Evolutionary conservation across 2,113 vertebrate species (phyloP).

Genomic region (Corvus hawaiiensis): DNA sequence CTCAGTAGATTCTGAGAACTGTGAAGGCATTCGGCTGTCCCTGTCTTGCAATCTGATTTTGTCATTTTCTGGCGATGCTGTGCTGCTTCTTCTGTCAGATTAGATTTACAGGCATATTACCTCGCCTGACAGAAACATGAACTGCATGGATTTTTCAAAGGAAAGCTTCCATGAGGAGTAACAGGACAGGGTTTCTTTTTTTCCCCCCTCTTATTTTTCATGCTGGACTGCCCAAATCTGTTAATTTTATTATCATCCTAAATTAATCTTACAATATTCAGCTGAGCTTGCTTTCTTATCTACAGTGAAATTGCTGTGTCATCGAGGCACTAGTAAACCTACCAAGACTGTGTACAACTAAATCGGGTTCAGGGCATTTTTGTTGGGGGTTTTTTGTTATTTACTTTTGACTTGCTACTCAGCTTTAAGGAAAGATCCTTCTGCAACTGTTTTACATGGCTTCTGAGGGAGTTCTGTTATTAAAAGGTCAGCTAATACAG

Average conservation of each 20-base stretch:
- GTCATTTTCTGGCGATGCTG: slow-evolving; percentile 36
- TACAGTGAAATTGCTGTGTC: not conserved
- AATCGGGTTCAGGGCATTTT: not conserved
- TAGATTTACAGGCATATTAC: slow-evolving; percentile 19
- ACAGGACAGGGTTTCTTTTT: not conserved
- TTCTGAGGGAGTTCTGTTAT: not conserved
- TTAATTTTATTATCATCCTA: not conserved
- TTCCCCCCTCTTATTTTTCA: not conserved
- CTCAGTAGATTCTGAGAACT: not conserved
- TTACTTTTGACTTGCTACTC: not conserved
- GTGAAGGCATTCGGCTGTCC: slow-evolving; percentile 3
- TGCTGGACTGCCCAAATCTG: not conserved
- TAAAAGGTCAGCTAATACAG: not conserved
- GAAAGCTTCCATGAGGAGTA: not conserved
- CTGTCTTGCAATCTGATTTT: slow-evolving; percentile 33
- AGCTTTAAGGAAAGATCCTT: not conserved
- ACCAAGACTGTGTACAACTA: not conserved
- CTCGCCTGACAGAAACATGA: not conserved
- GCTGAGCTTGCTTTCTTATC: not conserved
- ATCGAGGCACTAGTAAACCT: not conserved
- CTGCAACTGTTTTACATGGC: not conserved
- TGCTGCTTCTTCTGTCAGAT: slow-evolving; percentile 42
- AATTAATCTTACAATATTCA: not conserved
- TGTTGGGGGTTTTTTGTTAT: not conserved
- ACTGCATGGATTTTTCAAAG: slow-evolving; percentile 4